Evolutionary conservation across 2,797 vertebrate species (phyloP).

Genomic region (Chrosomus eos): DNA sequence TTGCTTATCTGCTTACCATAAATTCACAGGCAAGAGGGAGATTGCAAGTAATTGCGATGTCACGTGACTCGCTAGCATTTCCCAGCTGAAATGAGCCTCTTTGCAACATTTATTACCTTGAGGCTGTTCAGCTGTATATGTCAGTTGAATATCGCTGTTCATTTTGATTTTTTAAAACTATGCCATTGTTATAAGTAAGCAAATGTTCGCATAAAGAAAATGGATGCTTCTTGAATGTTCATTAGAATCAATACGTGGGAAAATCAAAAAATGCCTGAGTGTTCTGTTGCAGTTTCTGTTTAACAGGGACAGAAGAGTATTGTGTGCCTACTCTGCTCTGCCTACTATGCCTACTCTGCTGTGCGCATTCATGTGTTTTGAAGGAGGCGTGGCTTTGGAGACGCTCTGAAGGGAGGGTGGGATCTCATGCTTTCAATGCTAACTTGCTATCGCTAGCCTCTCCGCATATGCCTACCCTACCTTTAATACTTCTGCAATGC

Average conservation of each 20-base stretch:
- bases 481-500: background rate
- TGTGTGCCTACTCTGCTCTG: too few species aligned
- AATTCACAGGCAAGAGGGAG: slow-evolving; percentile 27
- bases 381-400: too few species aligned
- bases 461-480: too few species aligned
- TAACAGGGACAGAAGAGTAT: background rate
- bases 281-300: background rate
- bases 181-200: background rate
- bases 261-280: background rate
- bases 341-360: too few species aligned
- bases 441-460: too few species aligned
- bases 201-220: background rate
- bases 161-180: background rate
- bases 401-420: too few species aligned
- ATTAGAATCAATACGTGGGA: background rate
- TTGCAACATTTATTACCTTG: slow-evolving; percentile 30
- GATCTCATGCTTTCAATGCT: too few species aligned
- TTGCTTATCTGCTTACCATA: slow-evolving; percentile 3
- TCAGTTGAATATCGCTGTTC: background rate
- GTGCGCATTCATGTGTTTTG: too few species aligned
- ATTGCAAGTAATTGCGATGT: slow-evolving; percentile 26
- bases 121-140: slow-evolving; percentile 6
- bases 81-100: slow-evolving; percentile 34
- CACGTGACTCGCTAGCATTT: slow-evolving; percentile 24
- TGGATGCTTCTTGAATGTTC: background rate